Conservation (phyloP, 2,797 vertebrate species). For the Anguilla marmorata region DNA sequence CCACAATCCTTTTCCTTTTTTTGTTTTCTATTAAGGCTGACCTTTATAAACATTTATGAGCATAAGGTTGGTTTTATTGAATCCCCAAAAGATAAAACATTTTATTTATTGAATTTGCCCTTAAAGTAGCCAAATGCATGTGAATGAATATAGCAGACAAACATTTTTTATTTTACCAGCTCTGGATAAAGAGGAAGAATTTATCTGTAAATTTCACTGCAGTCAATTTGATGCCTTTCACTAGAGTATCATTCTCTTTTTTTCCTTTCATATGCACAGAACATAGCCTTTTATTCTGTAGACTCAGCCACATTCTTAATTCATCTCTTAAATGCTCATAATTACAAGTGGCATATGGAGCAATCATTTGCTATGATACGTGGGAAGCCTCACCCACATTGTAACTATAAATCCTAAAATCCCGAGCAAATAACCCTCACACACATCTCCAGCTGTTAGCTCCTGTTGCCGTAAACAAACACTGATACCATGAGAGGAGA, state of each 20-base stretch:
- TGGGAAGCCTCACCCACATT: neutral
- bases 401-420: neutral
- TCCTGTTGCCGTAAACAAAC: neutral
- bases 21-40: neutral
- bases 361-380: neutral
- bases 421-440: neutral
- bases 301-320: neutral
- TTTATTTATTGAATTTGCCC: neutral
- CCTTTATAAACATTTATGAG: slow-evolving; percentile 4
- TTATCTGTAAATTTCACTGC: neutral
- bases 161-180: neutral
- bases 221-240: neutral
- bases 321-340: neutral
- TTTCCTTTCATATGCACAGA: neutral
- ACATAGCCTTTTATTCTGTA: neutral
- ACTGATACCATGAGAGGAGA: neutral
- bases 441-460: neutral
- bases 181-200: neutral
- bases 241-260: neutral
- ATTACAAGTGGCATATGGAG: neutral
- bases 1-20: neutral
- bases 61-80: slow-evolving; percentile 2
- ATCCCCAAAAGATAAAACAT: neutral
- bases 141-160: neutral
- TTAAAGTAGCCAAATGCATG: neutral